These are phyloP conservation scores for Danaus melanippus DNA, from an alignment of 1,140 invertebrate species.

Conservation along the genomic window DNA sequence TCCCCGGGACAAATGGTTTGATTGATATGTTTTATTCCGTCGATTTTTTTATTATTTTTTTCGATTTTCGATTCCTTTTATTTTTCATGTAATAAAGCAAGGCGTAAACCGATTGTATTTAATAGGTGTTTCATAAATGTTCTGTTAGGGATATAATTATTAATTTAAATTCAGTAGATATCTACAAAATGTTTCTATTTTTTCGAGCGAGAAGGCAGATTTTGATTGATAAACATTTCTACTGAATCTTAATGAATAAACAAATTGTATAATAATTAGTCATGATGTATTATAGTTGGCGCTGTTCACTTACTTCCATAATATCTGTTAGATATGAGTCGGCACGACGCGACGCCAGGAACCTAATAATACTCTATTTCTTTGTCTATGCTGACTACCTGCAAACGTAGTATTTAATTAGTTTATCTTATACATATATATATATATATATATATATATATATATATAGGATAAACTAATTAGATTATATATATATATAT, in stretches of 20 bases:
- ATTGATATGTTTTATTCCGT: conserved; percentile 68
- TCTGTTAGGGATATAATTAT: no score
- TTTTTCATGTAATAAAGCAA: no score
- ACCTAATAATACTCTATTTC: conserved; percentile 63
- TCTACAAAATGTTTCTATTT: conserved; percentile 4
- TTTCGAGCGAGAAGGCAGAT: conserved; percentile 75
- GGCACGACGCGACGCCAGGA: conserved; percentile 80
- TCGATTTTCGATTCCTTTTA: no score
- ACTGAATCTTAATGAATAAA: conserved; percentile 1
- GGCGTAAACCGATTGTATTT: no score
- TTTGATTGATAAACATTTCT: not conserved
- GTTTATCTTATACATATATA: conserved; percentile 22
- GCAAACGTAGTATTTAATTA: conserved; percentile 7
- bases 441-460: no score
- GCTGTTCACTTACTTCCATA: conserved; percentile 72
- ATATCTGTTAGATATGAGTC: conserved; percentile 80
- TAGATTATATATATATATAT: conserved; percentile 22
- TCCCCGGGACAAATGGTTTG: conserved; percentile 8
- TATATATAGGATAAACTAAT: no score
- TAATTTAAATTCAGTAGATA: no score
- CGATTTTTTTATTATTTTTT: conserved; percentile 35
- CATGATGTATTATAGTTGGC: not conserved
- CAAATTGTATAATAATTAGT: not conserved
- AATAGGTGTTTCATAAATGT: no score
- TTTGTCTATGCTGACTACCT: conserved; percentile 40